phyloP scores from a whole-genome alignment of 2,888 invertebrate species.

The Microctonus brassicae region DNA sequence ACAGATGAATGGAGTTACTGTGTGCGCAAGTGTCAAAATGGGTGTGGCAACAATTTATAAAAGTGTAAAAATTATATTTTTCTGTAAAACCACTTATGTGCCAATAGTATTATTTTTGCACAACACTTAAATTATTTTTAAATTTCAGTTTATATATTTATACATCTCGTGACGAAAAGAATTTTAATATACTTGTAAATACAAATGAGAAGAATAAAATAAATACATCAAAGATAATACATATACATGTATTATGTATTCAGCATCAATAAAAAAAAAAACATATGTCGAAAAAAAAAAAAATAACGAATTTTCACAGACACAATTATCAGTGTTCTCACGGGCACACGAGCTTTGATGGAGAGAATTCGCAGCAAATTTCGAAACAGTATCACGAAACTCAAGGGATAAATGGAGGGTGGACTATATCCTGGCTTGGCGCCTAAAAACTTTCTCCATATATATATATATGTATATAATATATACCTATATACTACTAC shows the following conservation, averaged over 20 bases:
- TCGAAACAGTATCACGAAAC: conserved; percentile 27
- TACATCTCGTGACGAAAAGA: too few species aligned
- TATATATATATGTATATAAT: too few species aligned
- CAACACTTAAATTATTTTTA: not conserved
- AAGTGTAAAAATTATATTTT: not conserved
- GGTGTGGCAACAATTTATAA: not conserved
- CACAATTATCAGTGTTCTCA: conserved; percentile 25
- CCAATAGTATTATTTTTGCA: not conserved
- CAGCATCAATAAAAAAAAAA: not conserved
- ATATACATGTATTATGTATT: too few species aligned
- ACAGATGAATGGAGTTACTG: not conserved
- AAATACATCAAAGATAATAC: too few species aligned
- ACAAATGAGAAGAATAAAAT: too few species aligned
- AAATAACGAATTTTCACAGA: conserved; percentile 11
- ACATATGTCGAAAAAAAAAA: not conserved
- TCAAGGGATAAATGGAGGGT: conserved; percentile 28
- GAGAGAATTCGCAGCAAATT: conserved; percentile 25
- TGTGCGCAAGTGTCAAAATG: not conserved
- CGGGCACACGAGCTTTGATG: conserved; percentile 5
- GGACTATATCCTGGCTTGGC: conserved; percentile 28
- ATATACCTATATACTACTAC: conserved; percentile 27
- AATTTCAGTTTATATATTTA: not conserved
- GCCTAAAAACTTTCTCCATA: conserved; percentile 34
- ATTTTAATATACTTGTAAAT: too few species aligned
- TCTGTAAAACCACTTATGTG: not conserved